Base-by-base conservation (phyloP, 2,797 vertebrate genomes). In the Microcaecilia unicolor region DNA sequence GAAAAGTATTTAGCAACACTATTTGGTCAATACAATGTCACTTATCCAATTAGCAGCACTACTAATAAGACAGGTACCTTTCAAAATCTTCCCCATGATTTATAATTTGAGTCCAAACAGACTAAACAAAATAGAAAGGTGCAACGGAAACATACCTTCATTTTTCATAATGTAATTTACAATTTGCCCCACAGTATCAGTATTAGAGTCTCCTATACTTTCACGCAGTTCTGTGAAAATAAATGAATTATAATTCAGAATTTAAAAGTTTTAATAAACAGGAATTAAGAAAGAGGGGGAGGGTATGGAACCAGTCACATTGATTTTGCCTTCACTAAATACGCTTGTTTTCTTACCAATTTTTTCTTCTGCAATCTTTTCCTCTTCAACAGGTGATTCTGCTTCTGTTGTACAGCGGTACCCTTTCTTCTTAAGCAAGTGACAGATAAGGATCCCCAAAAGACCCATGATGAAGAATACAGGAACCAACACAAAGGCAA, bases 121-220 rank as follows among this genome's bases (percentile, higher is more conserved):
- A n/a, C n/a, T 15, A 7, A 22, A 15, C n/a, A n/a, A n/a, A n/a
- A n/a, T n/a, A n/a, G n/a, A n/a, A n/a, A n/a, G n/a, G n/a, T n/a
- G n/a, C n/a, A 17, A 15, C 10, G 2, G 16, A 6, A 9, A 15
- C 65, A 10, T 83, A 98, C 95, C 95, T 94, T 97, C 83, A 30
- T 98, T 98, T 57, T 86, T 94, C 95, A 98, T 98, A 72, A 98
- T 98, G 76, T 64, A 94, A 41, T 78, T 84, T 47, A 97, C 85
- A 9, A 98, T 97, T 41, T 91, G 86, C 22, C 91, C 93, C 6
- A 98, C 88, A 0, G 95, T 98, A 69, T 98, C 95, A 4, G 74
- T 85, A 39, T 96, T 88, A 21, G 48, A 63, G 2, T 96, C 93
- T 42, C 82, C 88, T 5, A 81, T 2, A 35, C 84, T 88, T 53